Evolutionary conservation across 2,888 invertebrate genomes (phyloP).

Genomic region (Platynereis dumerilii): DNA sequence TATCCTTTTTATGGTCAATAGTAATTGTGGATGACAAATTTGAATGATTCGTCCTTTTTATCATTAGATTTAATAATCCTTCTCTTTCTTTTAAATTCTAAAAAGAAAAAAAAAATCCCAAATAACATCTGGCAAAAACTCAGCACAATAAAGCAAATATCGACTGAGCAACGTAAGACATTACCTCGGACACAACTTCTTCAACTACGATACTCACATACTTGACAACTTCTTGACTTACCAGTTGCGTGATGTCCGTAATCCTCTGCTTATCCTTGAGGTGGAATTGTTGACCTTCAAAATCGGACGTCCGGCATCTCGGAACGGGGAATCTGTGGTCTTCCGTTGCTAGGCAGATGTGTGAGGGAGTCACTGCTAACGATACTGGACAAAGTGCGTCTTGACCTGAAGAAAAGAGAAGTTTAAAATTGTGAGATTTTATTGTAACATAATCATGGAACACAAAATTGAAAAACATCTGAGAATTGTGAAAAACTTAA

Average conservation of each 20-base stretch:
- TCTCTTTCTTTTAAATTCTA: no score
- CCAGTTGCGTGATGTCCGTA: slow-evolving; percentile 52
- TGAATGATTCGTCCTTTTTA: no score
- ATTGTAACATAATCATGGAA: no score
- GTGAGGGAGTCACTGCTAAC: slow-evolving; percentile 43
- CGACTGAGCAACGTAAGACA: neutral
- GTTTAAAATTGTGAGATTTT: no score
- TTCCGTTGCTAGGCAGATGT: slow-evolving; percentile 46
- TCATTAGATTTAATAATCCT: no score
- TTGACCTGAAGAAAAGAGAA: slow-evolving; percentile 11
- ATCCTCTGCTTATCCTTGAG: slow-evolving; percentile 49
- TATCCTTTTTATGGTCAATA: no score
- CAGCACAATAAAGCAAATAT: neutral
- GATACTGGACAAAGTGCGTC: slow-evolving; percentile 31
- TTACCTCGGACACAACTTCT: neutral
- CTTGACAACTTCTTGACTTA: slow-evolving; percentile 33
- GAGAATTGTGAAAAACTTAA: no score
- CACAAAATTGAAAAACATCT: no score
- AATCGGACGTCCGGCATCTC: slow-evolving; percentile 45
- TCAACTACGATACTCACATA: neutral
- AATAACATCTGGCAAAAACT: no score
- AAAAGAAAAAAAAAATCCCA: no score
- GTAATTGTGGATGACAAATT: no score
- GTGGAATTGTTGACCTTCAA: slow-evolving; percentile 45
- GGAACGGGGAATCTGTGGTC: slow-evolving; percentile 56